A percentile compares a stretch with the other conserved stretches of the same genome.
Conservation (phyloP, 2,888 invertebrate species). For the Andrena dorsata region DNA sequence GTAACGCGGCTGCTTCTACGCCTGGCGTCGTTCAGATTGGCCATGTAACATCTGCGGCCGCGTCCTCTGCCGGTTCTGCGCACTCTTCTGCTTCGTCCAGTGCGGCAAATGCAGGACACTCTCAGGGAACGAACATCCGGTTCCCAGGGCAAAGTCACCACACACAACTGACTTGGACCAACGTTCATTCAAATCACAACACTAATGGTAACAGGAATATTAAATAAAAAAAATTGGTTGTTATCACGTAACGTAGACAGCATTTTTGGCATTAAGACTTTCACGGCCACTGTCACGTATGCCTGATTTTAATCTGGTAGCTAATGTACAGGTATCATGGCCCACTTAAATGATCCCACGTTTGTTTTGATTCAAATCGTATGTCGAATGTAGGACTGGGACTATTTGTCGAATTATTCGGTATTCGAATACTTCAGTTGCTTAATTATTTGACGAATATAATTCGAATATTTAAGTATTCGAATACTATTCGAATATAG, state of each 20-base stretch:
- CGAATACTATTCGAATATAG: no score
- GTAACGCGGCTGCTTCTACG: conserved; percentile 75
- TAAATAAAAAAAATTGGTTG: background rate
- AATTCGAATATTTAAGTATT: no score
- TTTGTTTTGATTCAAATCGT: no score
- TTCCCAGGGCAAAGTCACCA: conserved; percentile 32
- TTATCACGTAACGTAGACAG: background rate
- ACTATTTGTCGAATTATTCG: no score
- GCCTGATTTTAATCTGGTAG: no score
- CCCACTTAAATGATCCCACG: no score
- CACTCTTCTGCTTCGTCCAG: conserved; percentile 58
- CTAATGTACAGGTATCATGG: no score
- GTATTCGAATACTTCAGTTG: no score
- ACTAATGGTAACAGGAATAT: conserved; percentile 19
- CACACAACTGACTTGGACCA: conserved; percentile 52
- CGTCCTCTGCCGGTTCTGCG: conserved; percentile 66
- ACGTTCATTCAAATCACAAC: conserved; percentile 54
- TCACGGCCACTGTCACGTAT: no score
- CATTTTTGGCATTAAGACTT: background rate
- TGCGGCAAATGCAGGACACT: background rate
- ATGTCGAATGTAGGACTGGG: no score
- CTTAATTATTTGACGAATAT: no score
- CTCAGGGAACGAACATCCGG: conserved; percentile 1
- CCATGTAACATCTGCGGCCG: conserved; percentile 75
- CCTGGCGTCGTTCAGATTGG: conserved; percentile 77